A percentile compares a stretch with the other conserved stretches of the same genome.
phyloP scores from a whole-genome alignment of 2,797 vertebrate species.

The Phaenicophaeus curvirostris region DNA sequence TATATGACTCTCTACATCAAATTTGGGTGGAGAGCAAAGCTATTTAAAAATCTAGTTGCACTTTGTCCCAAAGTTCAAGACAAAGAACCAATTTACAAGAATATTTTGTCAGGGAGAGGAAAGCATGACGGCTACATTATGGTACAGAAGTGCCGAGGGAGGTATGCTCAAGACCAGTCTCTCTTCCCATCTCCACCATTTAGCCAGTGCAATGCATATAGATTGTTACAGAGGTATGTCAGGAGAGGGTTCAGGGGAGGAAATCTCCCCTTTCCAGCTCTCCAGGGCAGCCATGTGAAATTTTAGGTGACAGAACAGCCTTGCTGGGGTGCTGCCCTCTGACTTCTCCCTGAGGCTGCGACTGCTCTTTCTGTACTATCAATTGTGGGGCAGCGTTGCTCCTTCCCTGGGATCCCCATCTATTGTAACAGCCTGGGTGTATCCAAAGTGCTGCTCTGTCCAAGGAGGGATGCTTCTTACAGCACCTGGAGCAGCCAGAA shows the following conservation, averaged over 20 bases:
- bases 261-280: neutral
- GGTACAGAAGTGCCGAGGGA: neutral
- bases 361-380: neutral
- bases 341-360: neutral
- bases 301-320: neutral
- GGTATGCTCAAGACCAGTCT: neutral
- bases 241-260: neutral
- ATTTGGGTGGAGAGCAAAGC: neutral
- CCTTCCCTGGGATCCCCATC: neutral
- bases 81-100: neutral
- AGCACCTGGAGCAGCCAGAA: neutral
- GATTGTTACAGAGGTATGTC: neutral
- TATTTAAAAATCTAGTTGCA: neutral
- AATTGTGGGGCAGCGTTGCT: neutral
- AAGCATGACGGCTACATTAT: neutral
- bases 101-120: neutral
- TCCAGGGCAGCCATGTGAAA: neutral
- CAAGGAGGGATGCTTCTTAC: neutral
- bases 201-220: neutral
- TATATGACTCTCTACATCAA: neutral
- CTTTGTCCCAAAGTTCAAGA: neutral
- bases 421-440: rapidly evolving
- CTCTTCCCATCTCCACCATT: neutral
- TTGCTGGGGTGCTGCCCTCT: rapidly evolving
- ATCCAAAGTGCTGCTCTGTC: neutral